Base-by-base conservation (phyloP, 2,888 invertebrate species). In the Falcaria lacertinaria region DNA sequence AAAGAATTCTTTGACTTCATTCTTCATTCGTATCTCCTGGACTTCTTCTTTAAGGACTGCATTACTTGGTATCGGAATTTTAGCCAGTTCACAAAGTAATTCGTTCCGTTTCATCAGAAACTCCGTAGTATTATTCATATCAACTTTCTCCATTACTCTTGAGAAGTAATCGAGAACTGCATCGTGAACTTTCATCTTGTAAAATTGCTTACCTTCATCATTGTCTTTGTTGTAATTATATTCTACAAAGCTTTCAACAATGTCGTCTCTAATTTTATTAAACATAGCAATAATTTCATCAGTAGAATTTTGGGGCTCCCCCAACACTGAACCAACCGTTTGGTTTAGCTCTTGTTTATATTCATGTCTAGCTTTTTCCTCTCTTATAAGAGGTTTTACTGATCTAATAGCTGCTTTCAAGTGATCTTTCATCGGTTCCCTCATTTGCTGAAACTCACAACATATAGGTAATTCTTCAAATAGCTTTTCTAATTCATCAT, bases 211-310 rank as follows among this genome's bases (percentile, higher is more conserved):
- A 1, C 42, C 51, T 38, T 73, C 65, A 17, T 69, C 60, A 33
- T 78, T 57, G 13, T 65, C 55, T 40, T 48, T 57, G 43, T 69
- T 54, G 49, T 69, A 75, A 41, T 64, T 54, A 33, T 64, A 74
- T 47, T 70, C 61, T 16, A 81, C 41, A 54, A 72, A 83, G 49
- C 69, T 54, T 25, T 82, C 74, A 8, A 79, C 55, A 13, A 83
- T 74, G 32, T 75, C 68, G 16, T 70, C 69, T 43, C 58, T 63
- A 1, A 71, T n/a, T 22, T 64, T 54, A 17, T 63, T 48, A n/a
- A 64, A 63, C 28, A 50, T 5, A 3, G 33, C 43, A 33, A 53
- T 35, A 43, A 64, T 61, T 2, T 50, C 57, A 4, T 47, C 42
- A 17, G 54, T 48, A 4, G 43, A 50, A n/a, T 56, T 47, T 19